A percentile compares a stretch with the other conserved stretches of the same genome.
These are phyloP conservation scores for Rhyacophila brunnea DNA, from an alignment of 1,140 invertebrate species.

Conservation along the genomic window DNA sequence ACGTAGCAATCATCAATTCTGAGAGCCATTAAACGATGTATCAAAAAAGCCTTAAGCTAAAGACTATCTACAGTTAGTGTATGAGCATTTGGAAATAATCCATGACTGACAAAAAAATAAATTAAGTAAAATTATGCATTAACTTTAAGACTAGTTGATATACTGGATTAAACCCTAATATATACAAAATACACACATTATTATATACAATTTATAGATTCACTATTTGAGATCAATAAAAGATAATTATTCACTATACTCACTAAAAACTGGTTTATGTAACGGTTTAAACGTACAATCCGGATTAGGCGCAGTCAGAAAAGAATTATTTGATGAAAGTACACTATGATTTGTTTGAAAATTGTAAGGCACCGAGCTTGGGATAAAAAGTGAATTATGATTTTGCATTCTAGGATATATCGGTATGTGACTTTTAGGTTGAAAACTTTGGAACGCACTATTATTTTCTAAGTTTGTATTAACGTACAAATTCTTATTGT, in stretches of 20 bases:
- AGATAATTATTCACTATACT: too few species aligned
- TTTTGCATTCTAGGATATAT: constrained; percentile 14
- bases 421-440: constrained; percentile 6
- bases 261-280: constrained; percentile 4
- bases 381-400: constrained; percentile 18
- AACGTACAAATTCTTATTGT: constrained; percentile 4
- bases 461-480: constrained; percentile 2
- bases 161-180: too few species aligned
- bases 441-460: constrained; percentile 16
- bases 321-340: constrained; percentile 11
- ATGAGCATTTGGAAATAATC: too few species aligned
- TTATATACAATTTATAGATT: too few species aligned
- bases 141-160: too few species aligned
- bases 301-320: constrained; percentile 9
- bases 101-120: neutral
- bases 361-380: constrained; percentile 17
- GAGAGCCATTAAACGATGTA: too few species aligned
- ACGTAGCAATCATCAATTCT: too few species aligned
- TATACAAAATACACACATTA: too few species aligned
- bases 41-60: too few species aligned
- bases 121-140: neutral
- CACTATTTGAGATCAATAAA: too few species aligned
- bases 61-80: too few species aligned
- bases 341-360: constrained; percentile 1
- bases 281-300: constrained; percentile 16